Evolutionary conservation across 2,797 vertebrate genomes (phyloP).

Genomic region (Labroides dimidiatus): DNA sequence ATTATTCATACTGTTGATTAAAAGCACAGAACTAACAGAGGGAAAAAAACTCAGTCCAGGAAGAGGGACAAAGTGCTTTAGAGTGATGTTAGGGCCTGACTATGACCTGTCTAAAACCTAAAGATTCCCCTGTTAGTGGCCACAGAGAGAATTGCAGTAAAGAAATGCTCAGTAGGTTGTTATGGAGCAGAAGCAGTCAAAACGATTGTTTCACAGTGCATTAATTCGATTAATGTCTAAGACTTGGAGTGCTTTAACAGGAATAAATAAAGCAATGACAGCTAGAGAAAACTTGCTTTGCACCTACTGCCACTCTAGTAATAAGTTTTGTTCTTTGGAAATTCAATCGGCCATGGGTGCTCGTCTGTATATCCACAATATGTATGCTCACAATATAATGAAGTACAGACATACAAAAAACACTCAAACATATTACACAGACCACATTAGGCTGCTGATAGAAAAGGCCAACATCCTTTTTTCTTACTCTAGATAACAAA

Average conservation of each 20-base stretch:
- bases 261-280: constrained; percentile 62
- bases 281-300: constrained; percentile 52
- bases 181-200: constrained; percentile 46
- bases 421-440: constrained; percentile 71
- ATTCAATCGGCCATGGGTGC: constrained; percentile 76
- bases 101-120: constrained; percentile 66
- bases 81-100: constrained; percentile 71
- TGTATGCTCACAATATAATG: constrained; percentile 62
- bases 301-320: constrained; percentile 59
- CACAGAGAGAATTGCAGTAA: constrained; percentile 51
- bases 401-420: constrained; percentile 72
- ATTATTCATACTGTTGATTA: constrained; percentile 44
- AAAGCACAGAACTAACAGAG: constrained; percentile 49
- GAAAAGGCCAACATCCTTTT: constrained; percentile 61
- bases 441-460: constrained; percentile 65
- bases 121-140: constrained; percentile 39
- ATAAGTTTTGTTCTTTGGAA: constrained; percentile 81
- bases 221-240: constrained; percentile 69
- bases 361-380: constrained; percentile 73
- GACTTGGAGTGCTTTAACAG: constrained; percentile 71
- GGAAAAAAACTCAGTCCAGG: constrained; percentile 64
- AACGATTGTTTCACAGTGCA: constrained; percentile 77
- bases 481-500: constrained; percentile 72
- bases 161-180: constrained; percentile 43
- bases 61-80: constrained; percentile 88